These are phyloP conservation scores for Pogonomyrmex californicus DNA, from an alignment of 1,140 invertebrate species.

Conservation along the genomic window DNA sequence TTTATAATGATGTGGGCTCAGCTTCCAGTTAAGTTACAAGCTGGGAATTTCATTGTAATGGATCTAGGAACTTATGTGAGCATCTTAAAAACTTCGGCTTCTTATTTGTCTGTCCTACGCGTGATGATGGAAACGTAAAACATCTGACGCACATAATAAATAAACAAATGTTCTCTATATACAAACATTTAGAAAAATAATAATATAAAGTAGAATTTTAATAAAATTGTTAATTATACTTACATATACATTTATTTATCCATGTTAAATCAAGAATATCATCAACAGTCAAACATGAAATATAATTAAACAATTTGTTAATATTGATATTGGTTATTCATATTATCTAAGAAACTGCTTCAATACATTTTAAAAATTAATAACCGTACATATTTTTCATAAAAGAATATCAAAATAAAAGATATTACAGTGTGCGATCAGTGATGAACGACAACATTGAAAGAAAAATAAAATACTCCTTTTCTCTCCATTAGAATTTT, in stretches of 20 bases:
- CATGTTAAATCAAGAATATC: neutral
- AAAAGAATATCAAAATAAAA: too few relatives aligned
- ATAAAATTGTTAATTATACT: conserved; percentile 27
- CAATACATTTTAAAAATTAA: neutral
- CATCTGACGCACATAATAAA: neutral
- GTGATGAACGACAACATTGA: neutral
- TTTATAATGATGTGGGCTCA: conserved; percentile 60
- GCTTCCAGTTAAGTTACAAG: conserved; percentile 34
- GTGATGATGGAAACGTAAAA: conserved; percentile 60
- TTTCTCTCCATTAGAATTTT: too few relatives aligned
- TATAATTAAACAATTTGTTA: neutral
- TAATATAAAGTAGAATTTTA: neutral
- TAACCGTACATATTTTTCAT: neutral
- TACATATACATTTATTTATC: neutral
- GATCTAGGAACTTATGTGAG: conserved; percentile 66
- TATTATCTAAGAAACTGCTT: neutral
- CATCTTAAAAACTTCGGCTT: conserved; percentile 64
- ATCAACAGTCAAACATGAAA: neutral
- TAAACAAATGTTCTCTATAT: neutral
- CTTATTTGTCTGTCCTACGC: conserved; percentile 65
- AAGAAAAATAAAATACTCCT: too few relatives aligned
- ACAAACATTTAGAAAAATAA: neutral
- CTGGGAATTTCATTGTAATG: conserved; percentile 47
- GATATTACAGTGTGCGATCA: too few relatives aligned
- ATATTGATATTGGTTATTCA: too few relatives aligned